These are phyloP conservation scores for Siniperca chuatsi DNA, from an alignment of 2,113 vertebrate genomes.

Conservation along the genomic window DNA sequence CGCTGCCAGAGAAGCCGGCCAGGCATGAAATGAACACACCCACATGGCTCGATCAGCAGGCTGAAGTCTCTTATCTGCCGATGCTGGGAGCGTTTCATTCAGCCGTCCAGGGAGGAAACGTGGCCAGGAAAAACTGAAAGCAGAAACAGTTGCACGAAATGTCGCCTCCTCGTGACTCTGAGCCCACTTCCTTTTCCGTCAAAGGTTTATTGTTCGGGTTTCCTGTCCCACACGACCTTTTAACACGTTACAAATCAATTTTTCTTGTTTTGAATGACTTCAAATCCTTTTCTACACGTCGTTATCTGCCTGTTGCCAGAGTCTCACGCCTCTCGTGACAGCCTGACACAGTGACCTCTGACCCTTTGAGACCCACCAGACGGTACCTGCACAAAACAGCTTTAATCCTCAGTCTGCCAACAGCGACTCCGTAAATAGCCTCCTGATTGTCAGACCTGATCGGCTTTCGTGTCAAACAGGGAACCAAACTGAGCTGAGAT, in stretches of 20 bases:
- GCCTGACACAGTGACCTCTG: slow-evolving; percentile 61
- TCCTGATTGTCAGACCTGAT: slow-evolving; percentile 41
- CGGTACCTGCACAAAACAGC: slow-evolving; percentile 62
- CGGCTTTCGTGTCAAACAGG: slow-evolving; percentile 21
- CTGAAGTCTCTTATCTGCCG: slow-evolving; percentile 1
- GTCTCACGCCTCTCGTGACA: slow-evolving; percentile 34
- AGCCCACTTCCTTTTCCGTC: background rate
- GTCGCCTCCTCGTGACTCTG: slow-evolving; percentile 1
- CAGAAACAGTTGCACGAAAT: slow-evolving; percentile 14
- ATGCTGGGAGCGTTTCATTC: background rate
- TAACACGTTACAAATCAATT: background rate
- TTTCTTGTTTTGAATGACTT: background rate
- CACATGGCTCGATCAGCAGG: background rate
- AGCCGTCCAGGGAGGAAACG: background rate
- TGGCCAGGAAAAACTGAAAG: slow-evolving; percentile 23
- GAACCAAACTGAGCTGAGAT: background rate
- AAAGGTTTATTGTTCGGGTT: slow-evolving; percentile 11
- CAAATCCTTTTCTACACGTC: slow-evolving; percentile 29
- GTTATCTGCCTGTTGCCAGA: slow-evolving; percentile 27
- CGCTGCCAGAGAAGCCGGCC: background rate
- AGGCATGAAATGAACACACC: slow-evolving; percentile 3
- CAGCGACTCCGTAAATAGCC: slow-evolving; percentile 13
- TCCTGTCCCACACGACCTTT: background rate
- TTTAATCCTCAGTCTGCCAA: slow-evolving; percentile 39
- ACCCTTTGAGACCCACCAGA: slow-evolving; percentile 38